phyloP scores from a whole-genome alignment of 2,113 vertebrate species.

The Crotalus tigris region DNA sequence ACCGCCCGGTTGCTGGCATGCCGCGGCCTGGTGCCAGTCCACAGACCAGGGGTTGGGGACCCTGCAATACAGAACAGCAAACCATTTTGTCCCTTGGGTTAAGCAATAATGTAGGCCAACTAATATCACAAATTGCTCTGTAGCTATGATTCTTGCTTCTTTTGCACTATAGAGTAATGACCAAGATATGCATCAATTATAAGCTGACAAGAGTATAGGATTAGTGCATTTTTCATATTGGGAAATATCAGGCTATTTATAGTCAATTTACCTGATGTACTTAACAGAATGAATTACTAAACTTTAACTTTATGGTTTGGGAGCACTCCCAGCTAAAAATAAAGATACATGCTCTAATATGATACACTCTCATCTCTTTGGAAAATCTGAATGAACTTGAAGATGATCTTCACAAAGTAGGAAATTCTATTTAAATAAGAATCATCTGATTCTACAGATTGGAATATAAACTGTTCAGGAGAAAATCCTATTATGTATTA shows the following conservation, averaged over 20 bases:
- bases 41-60: no score
- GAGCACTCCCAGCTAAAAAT: slow-evolving; percentile 12
- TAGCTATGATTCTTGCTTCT: neutral
- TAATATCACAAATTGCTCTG: neutral
- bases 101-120: neutral
- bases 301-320: neutral
- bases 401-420: neutral
- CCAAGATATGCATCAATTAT: neutral
- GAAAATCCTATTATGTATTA: neutral
- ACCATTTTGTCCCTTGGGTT: neutral
- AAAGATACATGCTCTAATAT: neutral
- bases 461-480: neutral
- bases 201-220: neutral
- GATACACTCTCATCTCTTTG: neutral
- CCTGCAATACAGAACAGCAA: neutral
- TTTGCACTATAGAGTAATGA: neutral
- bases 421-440: neutral
- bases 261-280: neutral
- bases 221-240: slow-evolving; percentile 1
- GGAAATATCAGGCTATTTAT: slow-evolving; percentile 12
- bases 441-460: neutral
- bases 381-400: neutral
- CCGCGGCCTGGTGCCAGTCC: no score
- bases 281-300: neutral
- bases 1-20: no score